Conservation (phyloP, 2,113 vertebrate species). For the Myiagra hebetior region DNA sequence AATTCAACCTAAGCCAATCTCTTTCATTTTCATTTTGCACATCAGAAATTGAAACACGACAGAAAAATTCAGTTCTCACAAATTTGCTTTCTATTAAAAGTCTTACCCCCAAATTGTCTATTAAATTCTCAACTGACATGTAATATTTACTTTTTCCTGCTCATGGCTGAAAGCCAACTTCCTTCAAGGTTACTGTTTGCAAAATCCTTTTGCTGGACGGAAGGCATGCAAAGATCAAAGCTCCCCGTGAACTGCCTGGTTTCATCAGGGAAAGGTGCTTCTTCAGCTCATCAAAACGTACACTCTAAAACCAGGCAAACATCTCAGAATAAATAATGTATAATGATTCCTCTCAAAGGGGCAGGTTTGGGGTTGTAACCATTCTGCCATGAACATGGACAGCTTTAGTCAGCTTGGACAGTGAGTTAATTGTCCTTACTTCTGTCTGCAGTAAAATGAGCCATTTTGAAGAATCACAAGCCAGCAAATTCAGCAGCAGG, state of each 20-base stretch:
- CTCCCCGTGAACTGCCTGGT: neutral
- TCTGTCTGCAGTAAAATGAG: neutral
- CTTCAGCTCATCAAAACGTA: neutral
- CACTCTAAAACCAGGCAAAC: neutral
- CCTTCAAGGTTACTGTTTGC: conserved; percentile 3
- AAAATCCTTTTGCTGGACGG: neutral
- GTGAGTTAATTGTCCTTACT: neutral
- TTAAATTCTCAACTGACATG: neutral
- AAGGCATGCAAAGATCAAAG: conserved; percentile 29
- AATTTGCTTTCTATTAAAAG: neutral
- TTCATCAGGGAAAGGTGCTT: neutral
- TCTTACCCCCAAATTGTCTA: neutral
- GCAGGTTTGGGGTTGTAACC: neutral
- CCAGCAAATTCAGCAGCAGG: neutral
- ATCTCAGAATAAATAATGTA: neutral
- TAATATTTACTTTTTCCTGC: neutral
- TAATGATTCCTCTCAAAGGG: neutral
- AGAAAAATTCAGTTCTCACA: neutral
- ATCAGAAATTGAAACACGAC: neutral
- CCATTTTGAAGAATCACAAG: neutral
- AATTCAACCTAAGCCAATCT: neutral
- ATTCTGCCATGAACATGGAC: neutral
- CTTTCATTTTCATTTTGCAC: neutral
- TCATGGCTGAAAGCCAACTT: neutral
- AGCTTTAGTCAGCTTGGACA: neutral